Percentiles rank a stretch among this genome's conserved stretches.
phyloP scores from a whole-genome alignment of 2,113 vertebrate genomes.

The Erythrocercus mccallii region DNA sequence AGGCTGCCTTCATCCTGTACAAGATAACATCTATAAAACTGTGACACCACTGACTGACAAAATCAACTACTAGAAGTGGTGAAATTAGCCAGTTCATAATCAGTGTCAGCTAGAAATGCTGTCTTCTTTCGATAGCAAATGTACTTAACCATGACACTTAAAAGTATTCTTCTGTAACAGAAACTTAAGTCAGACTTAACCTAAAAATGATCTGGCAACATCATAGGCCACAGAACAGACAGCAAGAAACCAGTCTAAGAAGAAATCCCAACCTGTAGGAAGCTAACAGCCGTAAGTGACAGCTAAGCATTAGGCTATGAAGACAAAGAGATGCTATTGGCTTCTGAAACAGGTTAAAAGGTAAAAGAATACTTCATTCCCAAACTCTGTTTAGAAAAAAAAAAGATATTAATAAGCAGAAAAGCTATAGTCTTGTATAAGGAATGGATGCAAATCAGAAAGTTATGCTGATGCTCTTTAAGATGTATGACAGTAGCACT shows the following conservation, averaged over 20 bases:
- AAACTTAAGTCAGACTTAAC: background rate
- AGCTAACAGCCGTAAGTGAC: background rate
- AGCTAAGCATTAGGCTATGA: background rate
- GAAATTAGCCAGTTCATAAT: background rate
- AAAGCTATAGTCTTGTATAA: background rate
- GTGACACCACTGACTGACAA: background rate
- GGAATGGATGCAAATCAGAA: background rate
- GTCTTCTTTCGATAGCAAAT: background rate
- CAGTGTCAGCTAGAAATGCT: background rate
- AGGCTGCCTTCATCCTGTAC: background rate
- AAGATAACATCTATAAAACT: background rate
- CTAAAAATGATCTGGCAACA: slow-evolving; percentile 6
- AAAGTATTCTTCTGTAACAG: background rate
- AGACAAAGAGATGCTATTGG: background rate
- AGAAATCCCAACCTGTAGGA: background rate
- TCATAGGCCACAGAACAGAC: background rate
- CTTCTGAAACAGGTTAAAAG: background rate
- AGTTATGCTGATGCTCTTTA: background rate
- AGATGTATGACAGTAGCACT: background rate
- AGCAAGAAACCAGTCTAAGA: background rate
- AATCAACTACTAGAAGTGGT: background rate
- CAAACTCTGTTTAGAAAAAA: background rate
- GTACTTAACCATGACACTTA: background rate
- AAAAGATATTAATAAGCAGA: background rate
- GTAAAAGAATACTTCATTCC: background rate